Evolutionary conservation across 1,140 invertebrate genomes (phyloP).

Genomic region (Oncopodura yosiiana): DNA sequence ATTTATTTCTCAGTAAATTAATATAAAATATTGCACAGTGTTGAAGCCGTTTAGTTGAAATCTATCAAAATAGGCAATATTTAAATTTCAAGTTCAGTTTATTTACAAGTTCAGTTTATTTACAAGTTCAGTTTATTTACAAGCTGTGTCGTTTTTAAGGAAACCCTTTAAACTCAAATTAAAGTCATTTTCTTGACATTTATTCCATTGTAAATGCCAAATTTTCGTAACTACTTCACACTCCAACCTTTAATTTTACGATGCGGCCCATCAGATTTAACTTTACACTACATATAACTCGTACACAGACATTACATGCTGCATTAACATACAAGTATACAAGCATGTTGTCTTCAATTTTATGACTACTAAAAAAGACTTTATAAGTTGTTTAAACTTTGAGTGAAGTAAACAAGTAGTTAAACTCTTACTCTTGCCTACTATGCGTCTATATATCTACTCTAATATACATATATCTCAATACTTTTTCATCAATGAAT

Average conservation of each 20-base stretch:
- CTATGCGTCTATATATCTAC: constrained; percentile 2
- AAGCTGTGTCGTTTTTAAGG: no score
- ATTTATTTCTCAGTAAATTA: neutral
- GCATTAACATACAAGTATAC: no score
- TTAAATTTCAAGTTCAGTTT: constrained; percentile 8
- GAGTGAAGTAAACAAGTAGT: no score
- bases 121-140: no score
- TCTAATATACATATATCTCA: neutral
- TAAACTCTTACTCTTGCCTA: constrained; percentile 14
- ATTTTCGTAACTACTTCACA: constrained; percentile 33
- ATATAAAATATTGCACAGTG: neutral
- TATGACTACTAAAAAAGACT: no score
- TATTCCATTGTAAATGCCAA: constrained; percentile 33
- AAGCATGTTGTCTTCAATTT: no score
- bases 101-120: no score
- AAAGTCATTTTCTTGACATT: constrained; percentile 31
- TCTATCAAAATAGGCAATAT: neutral
- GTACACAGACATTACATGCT: no score
- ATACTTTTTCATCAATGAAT: neutral
- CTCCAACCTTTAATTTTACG: constrained; percentile 33
- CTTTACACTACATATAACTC: neutral
- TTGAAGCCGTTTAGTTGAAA: neutral
- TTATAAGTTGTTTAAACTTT: no score
- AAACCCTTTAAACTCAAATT: constrained; percentile 32
- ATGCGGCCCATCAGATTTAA: constrained; percentile 7